Conservation (phyloP, 2,888 invertebrate species). For the Drosophila kanekoi region DNA sequence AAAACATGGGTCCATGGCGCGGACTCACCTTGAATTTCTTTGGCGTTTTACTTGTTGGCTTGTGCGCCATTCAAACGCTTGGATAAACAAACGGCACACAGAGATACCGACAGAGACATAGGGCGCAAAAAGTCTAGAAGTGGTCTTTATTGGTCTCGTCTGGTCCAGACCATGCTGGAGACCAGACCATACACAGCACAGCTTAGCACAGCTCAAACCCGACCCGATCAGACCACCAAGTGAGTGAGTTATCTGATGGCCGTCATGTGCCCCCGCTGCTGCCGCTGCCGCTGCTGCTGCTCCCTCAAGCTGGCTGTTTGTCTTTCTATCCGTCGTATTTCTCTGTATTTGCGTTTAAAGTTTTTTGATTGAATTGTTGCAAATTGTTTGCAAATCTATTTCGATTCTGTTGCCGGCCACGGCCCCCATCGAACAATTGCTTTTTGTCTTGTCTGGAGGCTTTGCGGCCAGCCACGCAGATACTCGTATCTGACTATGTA, state of each 20-base stretch:
- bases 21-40: slow-evolving; percentile 77
- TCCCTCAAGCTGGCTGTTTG: slow-evolving; percentile 27
- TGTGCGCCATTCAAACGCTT: slow-evolving; percentile 75
- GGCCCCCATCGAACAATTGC: slow-evolving; percentile 71
- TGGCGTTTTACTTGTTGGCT: slow-evolving; percentile 54
- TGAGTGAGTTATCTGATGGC: slow-evolving; percentile 82
- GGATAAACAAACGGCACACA: slow-evolving; percentile 68
- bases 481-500: slow-evolving; percentile 46
- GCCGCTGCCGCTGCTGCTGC: slow-evolving; percentile 25
- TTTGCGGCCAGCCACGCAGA: slow-evolving; percentile 72
- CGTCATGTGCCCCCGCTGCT: slow-evolving; percentile 50
- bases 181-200: slow-evolving; percentile 17
- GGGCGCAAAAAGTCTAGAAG: slow-evolving; percentile 66
- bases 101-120: slow-evolving; percentile 47
- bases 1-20: slow-evolving; percentile 28
- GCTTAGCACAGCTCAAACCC: slow-evolving; percentile 8
- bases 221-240: slow-evolving; percentile 67
- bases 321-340: slow-evolving; percentile 39
- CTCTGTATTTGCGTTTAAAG: slow-evolving; percentile 77
- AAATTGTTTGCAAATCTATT: slow-evolving; percentile 82
- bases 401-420: slow-evolving; percentile 54
- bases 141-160: slow-evolving; percentile 63
- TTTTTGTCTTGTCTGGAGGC: slow-evolving; percentile 75
- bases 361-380: slow-evolving; percentile 84
- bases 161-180: slow-evolving; percentile 36